Evolutionary conservation across 2,888 invertebrate species (phyloP).

Genomic region (Sisyra terminalis): DNA sequence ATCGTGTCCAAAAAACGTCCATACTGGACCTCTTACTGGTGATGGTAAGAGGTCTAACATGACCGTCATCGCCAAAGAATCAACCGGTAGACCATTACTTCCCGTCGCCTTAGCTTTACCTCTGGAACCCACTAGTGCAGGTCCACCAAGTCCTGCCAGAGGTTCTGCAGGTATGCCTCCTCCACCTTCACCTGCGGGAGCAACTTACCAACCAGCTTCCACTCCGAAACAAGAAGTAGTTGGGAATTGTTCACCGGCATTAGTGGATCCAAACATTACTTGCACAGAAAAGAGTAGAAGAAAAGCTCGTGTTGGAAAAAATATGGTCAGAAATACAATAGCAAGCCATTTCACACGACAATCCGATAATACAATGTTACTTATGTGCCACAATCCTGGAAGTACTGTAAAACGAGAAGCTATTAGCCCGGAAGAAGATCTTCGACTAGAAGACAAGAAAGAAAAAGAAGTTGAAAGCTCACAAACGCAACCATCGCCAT

Average conservation of each 20-base stretch:
- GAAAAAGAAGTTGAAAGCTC: slow-evolving; percentile 12
- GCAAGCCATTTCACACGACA: slow-evolving; percentile 25
- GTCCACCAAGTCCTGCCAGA: slow-evolving; percentile 50
- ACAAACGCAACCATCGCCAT: too few species aligned
- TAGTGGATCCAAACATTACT: slow-evolving; percentile 17
- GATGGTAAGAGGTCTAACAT: slow-evolving; percentile 56
- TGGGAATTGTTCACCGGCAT: slow-evolving; percentile 8
- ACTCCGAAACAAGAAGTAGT: slow-evolving; percentile 13
- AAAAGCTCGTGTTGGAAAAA: slow-evolving; percentile 42
- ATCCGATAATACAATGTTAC: slow-evolving; percentile 31
- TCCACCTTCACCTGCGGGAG: slow-evolving; percentile 37
- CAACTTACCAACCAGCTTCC: slow-evolving; percentile 24
- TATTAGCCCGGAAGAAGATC: slow-evolving; percentile 25
- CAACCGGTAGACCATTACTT: slow-evolving; percentile 23
- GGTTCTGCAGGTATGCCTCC: slow-evolving; percentile 50
- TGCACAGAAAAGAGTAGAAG: slow-evolving; percentile 22
- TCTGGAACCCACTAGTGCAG: slow-evolving; percentile 31
- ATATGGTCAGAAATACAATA: slow-evolving; percentile 47
- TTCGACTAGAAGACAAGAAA: slow-evolving; percentile 16
- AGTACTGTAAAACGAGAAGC: slow-evolving; percentile 25
- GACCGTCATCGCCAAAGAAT: slow-evolving; percentile 24
- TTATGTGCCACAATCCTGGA: slow-evolving; percentile 26
- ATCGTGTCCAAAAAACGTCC: slow-evolving; percentile 96
- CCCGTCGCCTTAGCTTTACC: slow-evolving; percentile 32
- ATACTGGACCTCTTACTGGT: slow-evolving; percentile 97